These are phyloP conservation scores for Eleutherodactylus coqui DNA, from an alignment of 2,797 vertebrate genomes.

Conservation along the genomic window DNA sequence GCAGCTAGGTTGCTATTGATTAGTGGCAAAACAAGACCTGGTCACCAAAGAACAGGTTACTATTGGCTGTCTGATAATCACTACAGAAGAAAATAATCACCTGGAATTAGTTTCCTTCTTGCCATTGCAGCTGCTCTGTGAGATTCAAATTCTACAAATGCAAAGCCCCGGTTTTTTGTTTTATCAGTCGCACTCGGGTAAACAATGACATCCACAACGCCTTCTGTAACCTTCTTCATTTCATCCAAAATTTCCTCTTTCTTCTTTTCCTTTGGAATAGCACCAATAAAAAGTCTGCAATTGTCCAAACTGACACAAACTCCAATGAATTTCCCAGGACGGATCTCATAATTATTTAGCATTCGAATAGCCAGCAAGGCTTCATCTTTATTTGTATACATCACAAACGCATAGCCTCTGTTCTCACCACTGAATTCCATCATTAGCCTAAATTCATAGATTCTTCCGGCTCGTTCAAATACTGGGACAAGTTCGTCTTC, in stretches of 20 bases:
- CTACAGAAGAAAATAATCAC: conserved; percentile 70
- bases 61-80: background rate
- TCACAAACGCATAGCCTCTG: conserved; percentile 96
- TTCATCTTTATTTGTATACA: conserved; percentile 89
- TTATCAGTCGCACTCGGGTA: conserved; percentile 87
- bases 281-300: conserved; percentile 93
- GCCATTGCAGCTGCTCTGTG: conserved; percentile 96
- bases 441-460: conserved; percentile 97
- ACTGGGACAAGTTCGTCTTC: conserved; percentile 93
- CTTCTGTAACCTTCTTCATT: conserved; percentile 92
- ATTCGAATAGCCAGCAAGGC: conserved; percentile 88
- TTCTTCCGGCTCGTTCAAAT: conserved; percentile 87
- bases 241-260: conserved; percentile 93
- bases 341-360: conserved; percentile 90
- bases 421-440: conserved; percentile 98
- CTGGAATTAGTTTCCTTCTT: conserved; percentile 88
- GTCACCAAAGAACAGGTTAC: too few species aligned
- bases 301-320: conserved; percentile 95
- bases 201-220: conserved; percentile 92
- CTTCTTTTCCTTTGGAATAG: conserved; percentile 92
- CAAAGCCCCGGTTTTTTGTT: conserved; percentile 90
- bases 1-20: too few species aligned
- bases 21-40: too few species aligned
- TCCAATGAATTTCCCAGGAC: conserved; percentile 89
- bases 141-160: conserved; percentile 93